A percentile compares a stretch with the other conserved stretches of the same genome.
phyloP scores from a whole-genome alignment of 2,888 invertebrate genomes.

The Strigamia maritima region DNA sequence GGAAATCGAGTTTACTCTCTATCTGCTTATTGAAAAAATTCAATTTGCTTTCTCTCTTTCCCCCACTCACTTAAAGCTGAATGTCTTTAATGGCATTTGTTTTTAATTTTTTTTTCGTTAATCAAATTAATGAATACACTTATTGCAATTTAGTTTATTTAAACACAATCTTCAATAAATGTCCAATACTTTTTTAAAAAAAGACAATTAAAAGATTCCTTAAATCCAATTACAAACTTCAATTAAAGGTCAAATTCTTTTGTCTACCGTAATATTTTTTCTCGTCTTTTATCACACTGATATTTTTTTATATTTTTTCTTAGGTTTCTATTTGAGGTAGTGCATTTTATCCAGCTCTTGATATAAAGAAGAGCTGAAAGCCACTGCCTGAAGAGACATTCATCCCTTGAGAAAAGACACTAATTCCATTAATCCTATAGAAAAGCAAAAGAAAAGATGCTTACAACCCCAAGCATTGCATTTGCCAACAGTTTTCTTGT shows the following conservation, averaged over 20 bases:
- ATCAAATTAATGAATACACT: not conserved
- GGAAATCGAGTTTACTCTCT: not conserved
- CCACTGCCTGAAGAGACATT: conserved; percentile 32
- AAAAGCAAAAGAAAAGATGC: conserved; percentile 32
- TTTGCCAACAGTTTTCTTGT: conserved; percentile 31
- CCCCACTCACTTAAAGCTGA: not conserved
- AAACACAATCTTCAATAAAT: not conserved
- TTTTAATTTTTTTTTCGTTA: not conserved
- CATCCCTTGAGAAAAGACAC: conserved; percentile 31
- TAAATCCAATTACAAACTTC: not conserved
- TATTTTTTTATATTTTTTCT: conserved; percentile 8
- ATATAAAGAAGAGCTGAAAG: conserved; percentile 26
- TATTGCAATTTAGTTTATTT: not conserved
- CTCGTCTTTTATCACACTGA: not conserved
- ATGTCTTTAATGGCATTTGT: not conserved
- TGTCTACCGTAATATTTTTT: not conserved
- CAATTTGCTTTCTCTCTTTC: not conserved
- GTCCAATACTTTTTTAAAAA: not conserved
- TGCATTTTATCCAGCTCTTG: conserved; percentile 25
- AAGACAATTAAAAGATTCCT: not conserved
- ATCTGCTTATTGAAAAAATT: conserved; percentile 14
- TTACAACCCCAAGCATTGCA: conserved; percentile 25
- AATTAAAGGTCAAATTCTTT: conserved; percentile 5
- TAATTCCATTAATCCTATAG: conserved; percentile 34
- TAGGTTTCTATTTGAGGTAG: no score